A percentile compares a stretch with the other conserved stretches of the same genome.
phyloP scores from a whole-genome alignment of 2,113 vertebrate species.

The Neomonachus schauinslandi region DNA sequence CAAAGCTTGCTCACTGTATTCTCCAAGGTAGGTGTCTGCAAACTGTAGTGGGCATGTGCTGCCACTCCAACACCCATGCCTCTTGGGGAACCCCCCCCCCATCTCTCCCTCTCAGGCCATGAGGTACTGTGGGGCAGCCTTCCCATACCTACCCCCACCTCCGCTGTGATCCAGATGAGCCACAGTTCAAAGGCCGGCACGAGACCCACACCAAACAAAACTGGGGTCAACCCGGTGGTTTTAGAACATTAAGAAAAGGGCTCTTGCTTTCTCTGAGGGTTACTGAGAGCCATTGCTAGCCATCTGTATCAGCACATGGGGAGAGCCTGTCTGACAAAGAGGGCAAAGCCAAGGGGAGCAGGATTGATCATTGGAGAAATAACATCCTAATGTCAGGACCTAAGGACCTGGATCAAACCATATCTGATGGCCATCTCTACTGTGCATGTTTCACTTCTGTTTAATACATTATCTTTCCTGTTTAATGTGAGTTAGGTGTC shows the following conservation, averaged over 20 bases:
- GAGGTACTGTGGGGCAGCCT: not conserved
- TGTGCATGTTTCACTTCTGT: not conserved
- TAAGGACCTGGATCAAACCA: not conserved
- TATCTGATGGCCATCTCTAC: not conserved
- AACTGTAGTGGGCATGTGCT: rapidly evolving
- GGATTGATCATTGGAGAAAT: not conserved
- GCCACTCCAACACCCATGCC: rapidly evolving
- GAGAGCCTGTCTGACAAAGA: not conserved
- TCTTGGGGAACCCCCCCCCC: not conserved
- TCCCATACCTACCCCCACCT: not conserved
- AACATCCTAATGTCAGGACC: not conserved
- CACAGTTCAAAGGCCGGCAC: not conserved
- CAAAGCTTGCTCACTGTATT: not conserved
- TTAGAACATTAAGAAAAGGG: not conserved
- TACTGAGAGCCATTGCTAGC: not conserved
- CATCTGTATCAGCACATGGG: not conserved
- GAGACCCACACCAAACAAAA: not conserved
- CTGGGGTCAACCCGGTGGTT: not conserved
- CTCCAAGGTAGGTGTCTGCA: not conserved
- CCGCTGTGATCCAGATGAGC: not conserved
- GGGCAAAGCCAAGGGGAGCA: not conserved
- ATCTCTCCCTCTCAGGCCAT: not conserved
- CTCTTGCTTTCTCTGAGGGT: not conserved
- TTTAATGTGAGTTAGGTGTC: not conserved
- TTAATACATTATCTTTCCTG: not conserved